A percentile compares a stretch with the other conserved stretches of the same genome.
Evolutionary conservation across 2,797 vertebrate genomes (phyloP).

Genomic region (Sylvia borin): DNA sequence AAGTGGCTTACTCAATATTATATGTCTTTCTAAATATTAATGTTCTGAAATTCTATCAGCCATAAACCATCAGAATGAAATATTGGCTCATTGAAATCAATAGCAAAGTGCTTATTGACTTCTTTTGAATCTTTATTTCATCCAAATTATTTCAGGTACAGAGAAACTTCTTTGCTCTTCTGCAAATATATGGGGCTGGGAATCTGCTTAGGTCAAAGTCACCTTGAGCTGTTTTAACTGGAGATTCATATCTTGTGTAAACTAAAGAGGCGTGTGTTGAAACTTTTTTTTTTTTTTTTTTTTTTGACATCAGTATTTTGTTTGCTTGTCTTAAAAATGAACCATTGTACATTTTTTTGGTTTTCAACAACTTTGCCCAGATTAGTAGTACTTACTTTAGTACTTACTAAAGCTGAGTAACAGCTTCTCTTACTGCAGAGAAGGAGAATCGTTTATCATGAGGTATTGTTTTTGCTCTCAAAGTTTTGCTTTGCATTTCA

Average conservation of each 20-base stretch:
- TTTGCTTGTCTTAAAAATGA: not conserved
- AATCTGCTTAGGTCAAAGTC: not conserved
- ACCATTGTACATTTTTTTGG: not conserved
- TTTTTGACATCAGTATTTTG: not conserved
- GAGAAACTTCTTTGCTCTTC: not conserved
- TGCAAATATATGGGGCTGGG: not conserved
- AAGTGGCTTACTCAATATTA: not conserved
- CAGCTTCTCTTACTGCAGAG: not conserved
- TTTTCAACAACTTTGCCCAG: not conserved
- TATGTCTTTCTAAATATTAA: constrained; percentile 29
- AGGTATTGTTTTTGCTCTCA: not conserved
- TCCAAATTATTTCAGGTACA: not conserved
- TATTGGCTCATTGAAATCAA: constrained; percentile 18
- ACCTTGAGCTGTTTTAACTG: not conserved
- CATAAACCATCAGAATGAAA: constrained; percentile 30
- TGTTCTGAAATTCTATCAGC: not conserved
- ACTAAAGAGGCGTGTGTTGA: not conserved
- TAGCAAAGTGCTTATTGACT: constrained; percentile 32
- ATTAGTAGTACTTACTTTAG: not conserved
- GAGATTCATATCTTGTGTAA: not conserved
- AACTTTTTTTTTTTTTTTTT: not conserved
- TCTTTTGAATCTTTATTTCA: constrained; percentile 15
- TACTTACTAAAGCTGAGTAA: not conserved
- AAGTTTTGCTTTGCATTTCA: not conserved
- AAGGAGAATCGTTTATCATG: not conserved